phyloP scores from a whole-genome alignment of 2,888 invertebrate species.

The Copidosoma aretas region DNA sequence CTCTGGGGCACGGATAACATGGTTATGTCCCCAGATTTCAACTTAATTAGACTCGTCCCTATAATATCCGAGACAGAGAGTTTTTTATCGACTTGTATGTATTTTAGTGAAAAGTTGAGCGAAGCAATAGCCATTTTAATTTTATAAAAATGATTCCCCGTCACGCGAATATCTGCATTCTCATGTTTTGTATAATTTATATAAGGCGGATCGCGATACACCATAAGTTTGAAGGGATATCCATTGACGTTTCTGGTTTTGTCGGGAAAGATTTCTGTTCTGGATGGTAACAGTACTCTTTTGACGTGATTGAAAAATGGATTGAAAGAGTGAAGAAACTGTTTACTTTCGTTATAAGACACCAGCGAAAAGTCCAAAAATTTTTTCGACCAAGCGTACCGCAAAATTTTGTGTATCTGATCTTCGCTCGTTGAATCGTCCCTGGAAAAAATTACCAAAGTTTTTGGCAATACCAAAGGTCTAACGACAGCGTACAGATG shows the following conservation, averaged over 20 bases:
- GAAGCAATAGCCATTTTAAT: no score
- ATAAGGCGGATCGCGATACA: neutral
- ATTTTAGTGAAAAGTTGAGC: no score
- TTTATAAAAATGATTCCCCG: no score
- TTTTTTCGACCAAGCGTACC: neutral
- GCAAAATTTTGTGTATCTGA: neutral
- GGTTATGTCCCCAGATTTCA: no score
- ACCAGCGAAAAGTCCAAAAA: neutral
- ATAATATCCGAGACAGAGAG: no score
- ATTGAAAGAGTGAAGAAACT: neutral
- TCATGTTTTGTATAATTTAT: neutral
- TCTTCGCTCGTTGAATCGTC: no score
- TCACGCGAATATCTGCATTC: no score
- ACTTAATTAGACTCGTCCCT: no score
- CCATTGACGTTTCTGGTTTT: neutral
- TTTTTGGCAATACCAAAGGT: neutral
- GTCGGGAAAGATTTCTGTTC: neutral
- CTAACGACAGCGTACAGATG: neutral
- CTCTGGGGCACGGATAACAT: no score
- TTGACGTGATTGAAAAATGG: no score
- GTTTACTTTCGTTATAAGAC: neutral
- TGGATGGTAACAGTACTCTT: no score
- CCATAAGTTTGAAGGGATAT: neutral
- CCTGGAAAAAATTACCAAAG: neutral
- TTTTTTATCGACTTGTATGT: no score